Conservation (phyloP, 2,113 vertebrate species). For the Saimiri boliviensis region DNA sequence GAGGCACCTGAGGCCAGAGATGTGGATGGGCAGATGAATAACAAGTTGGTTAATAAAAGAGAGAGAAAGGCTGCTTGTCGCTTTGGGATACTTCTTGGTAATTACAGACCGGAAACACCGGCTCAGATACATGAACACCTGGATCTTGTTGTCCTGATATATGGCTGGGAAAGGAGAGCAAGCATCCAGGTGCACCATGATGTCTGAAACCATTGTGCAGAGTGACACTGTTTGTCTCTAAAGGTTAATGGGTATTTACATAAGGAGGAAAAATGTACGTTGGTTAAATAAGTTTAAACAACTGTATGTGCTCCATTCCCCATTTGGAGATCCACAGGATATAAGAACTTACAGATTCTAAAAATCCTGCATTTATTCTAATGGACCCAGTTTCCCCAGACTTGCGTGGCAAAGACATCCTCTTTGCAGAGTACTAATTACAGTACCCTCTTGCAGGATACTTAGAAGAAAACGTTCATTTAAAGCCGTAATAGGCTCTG, state of each 20-base stretch:
- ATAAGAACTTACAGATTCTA: background rate
- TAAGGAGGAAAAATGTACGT: background rate
- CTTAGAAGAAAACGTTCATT: background rate
- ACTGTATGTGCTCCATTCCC: background rate
- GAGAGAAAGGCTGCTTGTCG: background rate
- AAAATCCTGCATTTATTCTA: background rate
- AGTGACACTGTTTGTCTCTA: background rate
- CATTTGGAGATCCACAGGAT: background rate
- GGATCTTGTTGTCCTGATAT: background rate
- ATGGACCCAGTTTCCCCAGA: background rate
- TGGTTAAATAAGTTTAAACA: background rate
- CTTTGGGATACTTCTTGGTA: background rate
- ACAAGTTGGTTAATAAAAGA: background rate
- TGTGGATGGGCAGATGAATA: background rate
- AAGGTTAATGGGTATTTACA: background rate
- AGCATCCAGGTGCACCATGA: background rate
- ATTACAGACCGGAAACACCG: background rate
- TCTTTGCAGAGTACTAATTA: background rate
- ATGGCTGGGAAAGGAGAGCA: background rate
- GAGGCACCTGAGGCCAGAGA: accelerated
- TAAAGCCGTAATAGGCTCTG: background rate
- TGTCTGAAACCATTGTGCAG: background rate
- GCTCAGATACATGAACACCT: background rate
- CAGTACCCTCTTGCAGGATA: background rate
- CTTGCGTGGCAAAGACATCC: background rate